These are phyloP conservation scores for Clarias magur DNA, from an alignment of 2,113 vertebrate genomes.

Conservation along the genomic window DNA sequence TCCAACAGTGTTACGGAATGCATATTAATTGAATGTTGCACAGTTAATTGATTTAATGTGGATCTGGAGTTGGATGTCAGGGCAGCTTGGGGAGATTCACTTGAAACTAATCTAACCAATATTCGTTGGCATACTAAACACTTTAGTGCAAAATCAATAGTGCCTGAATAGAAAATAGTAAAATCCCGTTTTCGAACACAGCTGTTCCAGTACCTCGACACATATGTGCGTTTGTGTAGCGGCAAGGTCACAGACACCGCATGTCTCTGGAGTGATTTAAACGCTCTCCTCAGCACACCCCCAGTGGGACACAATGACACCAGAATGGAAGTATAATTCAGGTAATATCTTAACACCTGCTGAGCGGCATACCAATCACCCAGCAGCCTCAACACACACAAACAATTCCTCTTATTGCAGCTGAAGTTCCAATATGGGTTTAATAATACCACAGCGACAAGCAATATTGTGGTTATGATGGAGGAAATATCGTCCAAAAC, in stretches of 20 bases:
- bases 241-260: slow-evolving; percentile 66
- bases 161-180: neutral
- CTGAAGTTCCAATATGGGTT: slow-evolving; percentile 22
- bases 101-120: slow-evolving; percentile 3
- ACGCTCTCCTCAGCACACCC: slow-evolving; percentile 55
- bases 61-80: slow-evolving; percentile 7
- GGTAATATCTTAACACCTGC: slow-evolving; percentile 53
- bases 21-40: slow-evolving; percentile 29
- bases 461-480: slow-evolving; percentile 27
- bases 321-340: slow-evolving; percentile 53
- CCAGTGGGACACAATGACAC: slow-evolving; percentile 62
- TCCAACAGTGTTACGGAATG: neutral
- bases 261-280: slow-evolving; percentile 64
- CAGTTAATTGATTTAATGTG: slow-evolving; percentile 28
- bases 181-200: neutral
- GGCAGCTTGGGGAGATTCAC: neutral
- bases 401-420: slow-evolving; percentile 36
- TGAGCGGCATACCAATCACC: slow-evolving; percentile 52
- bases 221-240: slow-evolving; percentile 14
- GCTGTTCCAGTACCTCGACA: neutral
- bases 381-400: slow-evolving; percentile 26
- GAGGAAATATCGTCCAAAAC: slow-evolving; percentile 11
- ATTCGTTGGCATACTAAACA: neutral
- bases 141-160: slow-evolving; percentile 17
- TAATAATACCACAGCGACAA: slow-evolving; percentile 29